Evolutionary conservation across 1,140 invertebrate species (phyloP).

Genomic region (Drosophila tsacasi): DNA sequence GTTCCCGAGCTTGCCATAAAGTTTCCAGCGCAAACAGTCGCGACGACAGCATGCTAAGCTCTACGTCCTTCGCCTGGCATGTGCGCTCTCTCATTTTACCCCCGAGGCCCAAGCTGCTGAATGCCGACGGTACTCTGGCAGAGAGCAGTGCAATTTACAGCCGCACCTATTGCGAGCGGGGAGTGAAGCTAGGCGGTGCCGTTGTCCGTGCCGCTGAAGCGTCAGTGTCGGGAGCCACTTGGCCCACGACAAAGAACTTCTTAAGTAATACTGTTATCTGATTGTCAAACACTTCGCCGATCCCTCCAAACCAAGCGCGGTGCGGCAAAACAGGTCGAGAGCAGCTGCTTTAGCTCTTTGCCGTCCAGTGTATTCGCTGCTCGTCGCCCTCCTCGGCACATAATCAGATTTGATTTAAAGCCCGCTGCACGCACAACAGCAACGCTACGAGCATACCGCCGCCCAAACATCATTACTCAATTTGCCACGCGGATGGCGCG

Average conservation of each 20-base stretch:
- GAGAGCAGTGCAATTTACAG: conserved; percentile 51
- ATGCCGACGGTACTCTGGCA: conserved; percentile 56
- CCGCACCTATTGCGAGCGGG: conserved; percentile 24
- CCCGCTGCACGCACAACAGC: conserved; percentile 1
- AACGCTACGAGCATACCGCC: neutral
- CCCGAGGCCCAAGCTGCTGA: conserved; percentile 69
- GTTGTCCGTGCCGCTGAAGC: conserved; percentile 2
- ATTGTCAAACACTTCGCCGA: conserved; percentile 9
- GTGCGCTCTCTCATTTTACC: conserved; percentile 46
- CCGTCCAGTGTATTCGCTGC: neutral
- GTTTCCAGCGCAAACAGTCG: conserved; percentile 20
- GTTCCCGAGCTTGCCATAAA: conserved; percentile 50
- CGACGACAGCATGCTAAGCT: conserved; percentile 1
- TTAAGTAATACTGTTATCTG: conserved; percentile 23
- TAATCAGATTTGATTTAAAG: conserved; percentile 1
- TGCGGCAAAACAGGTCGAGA: neutral
- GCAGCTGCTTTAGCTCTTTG: neutral
- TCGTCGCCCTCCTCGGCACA: no score
- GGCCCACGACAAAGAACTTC: conserved; percentile 14
- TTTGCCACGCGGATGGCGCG: conserved; percentile 29
- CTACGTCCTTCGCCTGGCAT: conserved; percentile 6
- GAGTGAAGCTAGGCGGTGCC: conserved; percentile 43
- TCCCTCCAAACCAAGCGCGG: neutral
- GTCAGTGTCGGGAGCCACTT: neutral
- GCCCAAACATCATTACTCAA: conserved; percentile 8